Base-by-base conservation (phyloP, 2,888 invertebrate genomes). In the Blastobasis adustella region DNA sequence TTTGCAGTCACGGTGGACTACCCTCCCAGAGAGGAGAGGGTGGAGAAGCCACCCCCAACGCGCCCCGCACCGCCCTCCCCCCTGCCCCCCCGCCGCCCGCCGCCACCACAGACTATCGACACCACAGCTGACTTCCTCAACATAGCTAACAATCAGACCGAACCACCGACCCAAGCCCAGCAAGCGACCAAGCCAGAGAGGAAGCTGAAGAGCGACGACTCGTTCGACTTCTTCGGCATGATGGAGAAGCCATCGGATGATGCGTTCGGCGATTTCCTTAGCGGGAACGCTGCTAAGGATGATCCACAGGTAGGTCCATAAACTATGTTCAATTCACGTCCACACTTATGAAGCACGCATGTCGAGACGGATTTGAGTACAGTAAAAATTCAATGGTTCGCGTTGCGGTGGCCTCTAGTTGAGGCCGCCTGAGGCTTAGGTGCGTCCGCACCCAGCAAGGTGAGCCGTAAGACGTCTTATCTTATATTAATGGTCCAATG, bases 161-260 rank as follows among this genome's bases (percentile, higher is more conserved):
- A 42, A 58, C n/a, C 55, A 62, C 9, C 49, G 61, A 10, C 54
- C 56, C 0, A 54, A 37, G 8, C 37, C 9, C 39, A 63, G 39
- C 54, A 59, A 49, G 56, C 67, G 50, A 51, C 61, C 5, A 64
- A 61, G 45, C 39, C 56, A 0, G 75, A 73, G 53, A 74, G 68
- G 51, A 81, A 82, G 51, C 51, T 85, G 23, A 79, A 80, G 58
- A 78, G 63, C 53, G 79, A 79, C 38, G 91, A 90, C 67, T 89
- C 91, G 1, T 90, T 92, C 45, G 94, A 94, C 56, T 87, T 89
- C 74, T 89, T 89, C 57, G 87, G 88, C n/a, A 76, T 86, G 79
- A 79, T 81, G 86, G 87, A 74, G 91, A 94, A 90, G 79, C 77
- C 65, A 45, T 64, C 70, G 2, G 87, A 86, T 50, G 87, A 87